Percentiles rank a stretch among this genome's conserved stretches.
Evolutionary conservation across 2,113 vertebrate genomes (phyloP).

Genomic region (Dissostichus mawsoni): DNA sequence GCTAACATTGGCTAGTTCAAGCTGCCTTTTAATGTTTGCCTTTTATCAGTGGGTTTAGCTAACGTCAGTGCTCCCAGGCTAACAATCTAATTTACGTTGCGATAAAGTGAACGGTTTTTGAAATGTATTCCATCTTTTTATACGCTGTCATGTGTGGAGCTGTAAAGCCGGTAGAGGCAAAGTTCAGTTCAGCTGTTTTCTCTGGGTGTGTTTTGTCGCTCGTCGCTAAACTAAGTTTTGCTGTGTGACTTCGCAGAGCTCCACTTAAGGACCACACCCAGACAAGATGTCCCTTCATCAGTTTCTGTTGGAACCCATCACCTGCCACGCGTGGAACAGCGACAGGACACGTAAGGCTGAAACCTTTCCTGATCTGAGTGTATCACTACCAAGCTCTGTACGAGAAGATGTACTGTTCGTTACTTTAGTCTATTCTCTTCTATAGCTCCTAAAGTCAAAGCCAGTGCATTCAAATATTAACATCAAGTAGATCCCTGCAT

Average conservation of each 20-base stretch:
- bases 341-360: constrained; percentile 93
- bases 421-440: too few species aligned
- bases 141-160: not conserved
- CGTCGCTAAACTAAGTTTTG: constrained; percentile 42
- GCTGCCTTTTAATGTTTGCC: not conserved
- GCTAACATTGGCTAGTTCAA: not conserved
- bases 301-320: constrained; percentile 98
- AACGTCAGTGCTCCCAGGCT: constrained; percentile 6
- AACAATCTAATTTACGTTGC: not conserved
- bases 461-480: too few species aligned
- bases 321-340: constrained; percentile 98
- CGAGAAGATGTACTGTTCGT: too few species aligned
- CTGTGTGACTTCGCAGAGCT: constrained; percentile 66
- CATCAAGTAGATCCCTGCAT: too few species aligned
- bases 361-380: not conserved
- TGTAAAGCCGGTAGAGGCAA: not conserved
- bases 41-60: not conserved
- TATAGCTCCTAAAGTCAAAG: too few species aligned
- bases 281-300: constrained; percentile 96
- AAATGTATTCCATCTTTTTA: not conserved
- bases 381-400: too few species aligned
- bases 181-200: constrained; percentile 10
- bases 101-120: not conserved
- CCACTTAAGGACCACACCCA: constrained; percentile 79
- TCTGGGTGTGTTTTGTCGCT: not conserved